Base-by-base conservation (phyloP, 2,113 vertebrate species). In the Madoqua kirkii region DNA sequence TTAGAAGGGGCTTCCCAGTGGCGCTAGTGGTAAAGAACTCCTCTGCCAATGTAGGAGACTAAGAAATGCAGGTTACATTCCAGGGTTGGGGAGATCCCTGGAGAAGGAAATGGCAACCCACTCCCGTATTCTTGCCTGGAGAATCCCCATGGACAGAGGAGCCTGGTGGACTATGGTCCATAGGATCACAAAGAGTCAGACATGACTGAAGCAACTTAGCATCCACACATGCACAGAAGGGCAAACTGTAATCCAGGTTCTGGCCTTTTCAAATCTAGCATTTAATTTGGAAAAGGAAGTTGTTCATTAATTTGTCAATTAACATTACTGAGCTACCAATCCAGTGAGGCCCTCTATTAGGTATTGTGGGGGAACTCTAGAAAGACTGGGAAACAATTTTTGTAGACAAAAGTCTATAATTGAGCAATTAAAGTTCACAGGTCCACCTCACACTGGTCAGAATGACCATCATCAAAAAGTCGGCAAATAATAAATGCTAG, bases 211-310 rank as follows among this genome's bases (percentile, higher is more conserved):
- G 64, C 19, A 71, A 21, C 64, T 71, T 71, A 71, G 64, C n/a
- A 71, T 71, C n/a, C 64, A 36, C 4, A 2, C 64, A 71, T 2
- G 4, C n/a, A 71, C n/a, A 71, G 64, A 71, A 71, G 64, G n/a
- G 25, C 59, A 91, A 94, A 86, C 82, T 91, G 83, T 79, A 88
- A 86, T 89, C 29, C 50, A 84, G 55, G 40, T 59, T 95, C 91
- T 89, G 11, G 11, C 57, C 45, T 95, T 33, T 48, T 92, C 60
- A 95, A 97, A 93, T 91, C 10, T 33, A 96, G 14, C 19, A 87
- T 43, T 94, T 92, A 79, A 59, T 62, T 93, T 93, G 54, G 45
- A 84, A 97, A 33, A 92, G 43, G 82, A 88, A 94, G 59, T 2
- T 57, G 29, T 57, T 62, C 36, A 52, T 88, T 91, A 82, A 83